phyloP scores from a whole-genome alignment of 2,113 vertebrate genomes.

The Carassius carassius region DNA sequence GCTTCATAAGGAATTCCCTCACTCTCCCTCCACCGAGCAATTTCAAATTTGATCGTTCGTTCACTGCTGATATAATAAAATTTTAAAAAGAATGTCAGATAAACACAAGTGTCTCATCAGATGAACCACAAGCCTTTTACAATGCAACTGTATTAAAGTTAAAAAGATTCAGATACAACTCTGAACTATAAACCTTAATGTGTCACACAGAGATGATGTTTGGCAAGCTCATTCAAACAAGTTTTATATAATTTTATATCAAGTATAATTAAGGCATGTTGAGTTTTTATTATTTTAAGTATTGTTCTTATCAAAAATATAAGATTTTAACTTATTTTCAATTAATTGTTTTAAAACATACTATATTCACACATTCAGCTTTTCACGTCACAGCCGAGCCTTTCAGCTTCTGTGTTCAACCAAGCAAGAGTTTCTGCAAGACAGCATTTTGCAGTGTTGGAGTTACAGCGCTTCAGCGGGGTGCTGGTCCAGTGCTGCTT shows the following conservation, averaged over 20 bases:
- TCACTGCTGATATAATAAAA: conserved; percentile 79
- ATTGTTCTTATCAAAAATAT: too few species aligned
- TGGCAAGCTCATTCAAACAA: neutral
- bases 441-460: too few species aligned
- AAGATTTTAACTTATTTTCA: too few species aligned
- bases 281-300: neutral
- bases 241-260: neutral
- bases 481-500: too few species aligned
- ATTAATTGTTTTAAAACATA: too few species aligned
- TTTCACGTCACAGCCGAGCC: too few species aligned
- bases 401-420: too few species aligned
- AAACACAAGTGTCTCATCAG: conserved; percentile 68
- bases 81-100: conserved; percentile 70
- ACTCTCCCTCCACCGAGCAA: conserved; percentile 34
- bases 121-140: neutral
- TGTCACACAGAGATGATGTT: neutral
- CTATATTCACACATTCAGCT: too few species aligned
- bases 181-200: neutral
- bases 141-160: conserved; percentile 21
- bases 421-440: too few species aligned
- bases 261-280: neutral
- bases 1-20: conserved; percentile 63
- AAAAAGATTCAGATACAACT: neutral
- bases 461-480: too few species aligned
- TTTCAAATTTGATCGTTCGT: conserved; percentile 73